Base-by-base conservation (phyloP, 2,888 invertebrate species). In the Anagyrus pseudococci region DNA sequence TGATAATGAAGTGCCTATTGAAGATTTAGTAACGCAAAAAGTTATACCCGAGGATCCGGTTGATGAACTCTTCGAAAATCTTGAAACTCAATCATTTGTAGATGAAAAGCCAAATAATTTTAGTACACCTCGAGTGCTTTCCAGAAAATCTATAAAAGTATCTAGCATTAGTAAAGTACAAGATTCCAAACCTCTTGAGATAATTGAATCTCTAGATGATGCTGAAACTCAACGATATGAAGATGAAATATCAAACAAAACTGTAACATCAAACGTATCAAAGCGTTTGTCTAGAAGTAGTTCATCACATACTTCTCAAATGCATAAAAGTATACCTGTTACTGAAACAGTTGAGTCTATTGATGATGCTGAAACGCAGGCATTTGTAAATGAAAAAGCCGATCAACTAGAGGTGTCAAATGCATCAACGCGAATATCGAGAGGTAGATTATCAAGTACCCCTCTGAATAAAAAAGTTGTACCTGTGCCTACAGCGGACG, bases 311-410 rank as follows among this genome's bases (percentile, higher is more conserved):
- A 8, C 33, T 13, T 15, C 33, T 15, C 10, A 4, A 37, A 8
- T 2, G 10, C 13, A 37, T 10, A 37, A 2, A 37, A 13, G 13
- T 2, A 13, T 25, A 10, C 22, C n/a, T n/a, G n/a, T n/a, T n/a
- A n/a, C n/a, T n/a, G n/a, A n/a, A n/a, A n/a, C n/a, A n/a, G n/a
- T 44, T 46, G 13, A 2, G 7, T 54, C 56, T 1, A 61, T 67
- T 23, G 48, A 62, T 44, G 58, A 49, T 46, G 26, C 56, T 22
- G 66, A 67, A 55, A 69, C 66, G 15, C 68, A 69, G 44, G 49
- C 57, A 25, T 58, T 66, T 8, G 25, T 44, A 19, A 20, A 4
- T 2, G 13, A 19, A 17, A 17, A 10, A 13, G n/a, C 13, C 13
- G 19, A 3, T 26, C 19, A n/a, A n/a, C n/a, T n/a, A n/a, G n/a